These are phyloP conservation scores for Chamaea fasciata DNA, from an alignment of 2,113 vertebrate species.

Conservation along the genomic window DNA sequence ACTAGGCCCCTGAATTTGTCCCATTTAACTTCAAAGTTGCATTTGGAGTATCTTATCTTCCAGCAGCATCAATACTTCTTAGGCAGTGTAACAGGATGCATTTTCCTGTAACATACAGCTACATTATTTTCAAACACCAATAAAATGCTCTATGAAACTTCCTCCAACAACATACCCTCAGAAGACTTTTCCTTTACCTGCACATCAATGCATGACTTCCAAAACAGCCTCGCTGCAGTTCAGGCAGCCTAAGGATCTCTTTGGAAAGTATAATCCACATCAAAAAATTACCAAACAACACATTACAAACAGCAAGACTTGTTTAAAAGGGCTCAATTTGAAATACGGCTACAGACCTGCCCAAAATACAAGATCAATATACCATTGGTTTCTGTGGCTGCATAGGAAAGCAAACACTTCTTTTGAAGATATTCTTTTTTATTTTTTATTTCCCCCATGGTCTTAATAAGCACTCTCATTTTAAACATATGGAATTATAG, in stretches of 20 bases:
- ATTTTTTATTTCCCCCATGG: not conserved
- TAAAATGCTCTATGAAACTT: not conserved
- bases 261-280: not conserved
- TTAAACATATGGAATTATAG: not conserved
- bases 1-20: not conserved
- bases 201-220: not conserved
- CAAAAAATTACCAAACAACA: not conserved
- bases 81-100: not conserved
- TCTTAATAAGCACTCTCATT: not conserved
- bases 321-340: not conserved
- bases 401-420: not conserved
- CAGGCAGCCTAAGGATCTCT: not conserved
- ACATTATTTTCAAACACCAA: rapidly evolving
- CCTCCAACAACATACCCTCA: rapidly evolving
- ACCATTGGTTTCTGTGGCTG: too few species aligned
- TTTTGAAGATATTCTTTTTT: not conserved
- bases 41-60: not conserved
- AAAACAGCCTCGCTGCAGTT: not conserved
- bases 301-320: not conserved
- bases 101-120: not conserved
- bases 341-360: not conserved
- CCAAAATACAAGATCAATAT: not conserved
- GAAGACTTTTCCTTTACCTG: not conserved
- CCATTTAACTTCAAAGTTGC: not conserved
- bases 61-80: not conserved